Percentiles rank a stretch among this genome's conserved stretches.
Conservation (phyloP, 2,888 invertebrate genomes). For the Drosophila nigricruria region DNA sequence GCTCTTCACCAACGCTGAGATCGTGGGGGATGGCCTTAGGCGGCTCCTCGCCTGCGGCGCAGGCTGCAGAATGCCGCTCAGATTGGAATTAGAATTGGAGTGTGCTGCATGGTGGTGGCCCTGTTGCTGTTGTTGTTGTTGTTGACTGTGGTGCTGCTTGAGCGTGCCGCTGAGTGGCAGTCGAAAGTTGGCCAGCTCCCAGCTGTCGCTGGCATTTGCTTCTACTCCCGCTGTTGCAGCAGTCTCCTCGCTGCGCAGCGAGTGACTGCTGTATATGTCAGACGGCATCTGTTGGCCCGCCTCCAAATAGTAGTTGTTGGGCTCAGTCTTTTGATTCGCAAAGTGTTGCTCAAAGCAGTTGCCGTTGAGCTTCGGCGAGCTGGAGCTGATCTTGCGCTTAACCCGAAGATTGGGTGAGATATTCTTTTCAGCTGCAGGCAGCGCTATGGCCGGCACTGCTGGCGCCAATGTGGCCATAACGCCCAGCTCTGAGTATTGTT, state of each 20-base stretch:
- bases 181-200: conserved; percentile 81
- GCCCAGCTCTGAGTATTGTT: conserved; percentile 70
- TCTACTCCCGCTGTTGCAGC: conserved; percentile 1
- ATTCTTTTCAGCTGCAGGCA: conserved; percentile 39
- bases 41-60: conserved; percentile 51
- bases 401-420: conserved; percentile 73
- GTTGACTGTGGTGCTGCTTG: conserved; percentile 67
- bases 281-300: conserved; percentile 42
- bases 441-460: conserved; percentile 36
- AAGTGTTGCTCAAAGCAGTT: conserved; percentile 59
- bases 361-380: conserved; percentile 83
- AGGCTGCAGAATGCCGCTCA: conserved; percentile 77
- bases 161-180: conserved; percentile 80
- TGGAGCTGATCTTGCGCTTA: conserved; percentile 83
- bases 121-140: too few relatives aligned
- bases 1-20: conserved; percentile 70
- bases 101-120: conserved; percentile 43
- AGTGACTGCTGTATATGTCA: conserved; percentile 78
- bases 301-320: conserved; percentile 62
- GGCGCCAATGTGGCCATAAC: conserved; percentile 23
- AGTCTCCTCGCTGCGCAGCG: conserved; percentile 61
- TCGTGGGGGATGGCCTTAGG: conserved; percentile 77
- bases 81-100: conserved; percentile 80
- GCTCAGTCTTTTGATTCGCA: conserved; percentile 57
- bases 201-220: conserved; percentile 50